Conservation (phyloP, 2,888 invertebrate genomes). For the Atherix ibis region DNA sequence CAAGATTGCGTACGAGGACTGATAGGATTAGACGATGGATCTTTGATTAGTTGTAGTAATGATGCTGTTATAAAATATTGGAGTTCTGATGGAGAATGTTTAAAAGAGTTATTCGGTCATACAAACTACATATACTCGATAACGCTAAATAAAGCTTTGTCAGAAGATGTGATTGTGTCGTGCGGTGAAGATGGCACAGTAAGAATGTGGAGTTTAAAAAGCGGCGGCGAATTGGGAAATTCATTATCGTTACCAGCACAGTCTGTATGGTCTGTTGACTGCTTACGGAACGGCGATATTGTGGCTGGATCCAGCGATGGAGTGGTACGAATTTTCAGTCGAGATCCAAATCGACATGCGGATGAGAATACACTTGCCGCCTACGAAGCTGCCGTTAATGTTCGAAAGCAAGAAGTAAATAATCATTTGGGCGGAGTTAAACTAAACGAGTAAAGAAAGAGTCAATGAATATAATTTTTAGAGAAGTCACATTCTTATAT, state of each 20-base stretch:
- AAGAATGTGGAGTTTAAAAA: slow-evolving; percentile 50
- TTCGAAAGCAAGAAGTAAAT: slow-evolving; percentile 41
- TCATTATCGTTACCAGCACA: slow-evolving; percentile 50
- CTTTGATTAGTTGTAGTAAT: slow-evolving; percentile 82
- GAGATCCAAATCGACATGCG: slow-evolving; percentile 53
- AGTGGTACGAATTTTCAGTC: slow-evolving; percentile 69
- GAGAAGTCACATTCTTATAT: too few relatives aligned
- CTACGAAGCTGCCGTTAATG: slow-evolving; percentile 59
- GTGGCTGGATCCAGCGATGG: slow-evolving; percentile 83
- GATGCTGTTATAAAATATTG: slow-evolving; percentile 79
- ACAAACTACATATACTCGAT: slow-evolving; percentile 72
- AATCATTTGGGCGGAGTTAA: slow-evolving; percentile 73
- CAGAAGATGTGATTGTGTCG: slow-evolving; percentile 52
- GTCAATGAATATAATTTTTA: too few relatives aligned
- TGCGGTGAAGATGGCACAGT: slow-evolving; percentile 81
- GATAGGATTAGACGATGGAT: slow-evolving; percentile 47
- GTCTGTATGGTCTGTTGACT: slow-evolving; percentile 76
- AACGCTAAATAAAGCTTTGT: slow-evolving; percentile 38
- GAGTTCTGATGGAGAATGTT: slow-evolving; percentile 62
- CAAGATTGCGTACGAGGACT: slow-evolving; percentile 82
- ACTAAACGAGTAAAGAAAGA: slow-evolving; percentile 52
- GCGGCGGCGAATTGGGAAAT: slow-evolving; percentile 22
- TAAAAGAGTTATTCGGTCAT: slow-evolving; percentile 65
- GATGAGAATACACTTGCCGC: slow-evolving; percentile 40
- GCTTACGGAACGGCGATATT: slow-evolving; percentile 74